Evolutionary conservation across 2,888 invertebrate species (phyloP), one percentile per base, ranked within the genome.

Genomic region (Eupithecia inturbata): DNA sequence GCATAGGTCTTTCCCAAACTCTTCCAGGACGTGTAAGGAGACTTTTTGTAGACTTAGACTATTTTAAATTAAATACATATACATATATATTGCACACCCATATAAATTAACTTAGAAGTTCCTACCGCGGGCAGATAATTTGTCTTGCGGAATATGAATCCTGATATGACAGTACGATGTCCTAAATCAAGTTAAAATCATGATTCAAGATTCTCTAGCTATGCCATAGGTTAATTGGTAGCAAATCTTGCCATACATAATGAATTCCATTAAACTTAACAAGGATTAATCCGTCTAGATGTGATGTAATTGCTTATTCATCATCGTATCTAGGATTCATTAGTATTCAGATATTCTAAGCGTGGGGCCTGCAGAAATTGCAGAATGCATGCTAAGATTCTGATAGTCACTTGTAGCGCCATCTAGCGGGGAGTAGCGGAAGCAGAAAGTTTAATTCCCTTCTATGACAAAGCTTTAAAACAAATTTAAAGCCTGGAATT

Each of bases 381-480:
- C 75, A 75, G 76, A 78, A 76, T 74, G 67, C 72, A 73, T 72
- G 49, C 53, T 31, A 66, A 60, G 76, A 78, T 72, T 39, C 14
- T 62, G 71, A 76, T 14, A 79, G 67, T 45, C 70, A 77, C 79
- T 36, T 16, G n/a, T 78, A 53, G 5, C 82, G 87, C 83, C 86
- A 88, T 84, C 89, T 88, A 81, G 78, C 45, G 78, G 62, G 67
- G 76, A 82, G 79, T 85, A 83, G 87, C 73, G 1, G 72, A 79
- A 84, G 76, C 53, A 74, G 28, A 41, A 57, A 67, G 31, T 62
- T 70, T 41, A 36, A 36, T n/a, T n/a, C n/a, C n/a, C n/a, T n/a
- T n/a, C n/a, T n/a, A n/a, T n/a, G n/a, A 36, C 36, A 6, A 31
- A 31, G 31, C n/a, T 31, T 31, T 31, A 31, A 31, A 31, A 31